Evolutionary conservation across 92 coral and sea anemone species (phyloP).

Genomic region (Phenganax subtilis): DNA sequence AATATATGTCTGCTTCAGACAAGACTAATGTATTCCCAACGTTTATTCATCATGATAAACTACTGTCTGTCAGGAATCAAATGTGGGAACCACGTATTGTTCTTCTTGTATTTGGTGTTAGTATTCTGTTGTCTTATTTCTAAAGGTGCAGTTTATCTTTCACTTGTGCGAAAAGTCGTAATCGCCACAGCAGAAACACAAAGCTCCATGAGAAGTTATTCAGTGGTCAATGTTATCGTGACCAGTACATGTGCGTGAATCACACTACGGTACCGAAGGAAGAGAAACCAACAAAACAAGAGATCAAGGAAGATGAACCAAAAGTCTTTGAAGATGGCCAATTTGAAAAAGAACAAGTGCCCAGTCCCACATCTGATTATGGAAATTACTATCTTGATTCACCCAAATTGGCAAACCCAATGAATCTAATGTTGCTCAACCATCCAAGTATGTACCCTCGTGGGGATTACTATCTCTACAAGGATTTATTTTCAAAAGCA

Average conservation of each 20-base stretch:
- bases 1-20: too few species aligned
- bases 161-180: constrained; percentile 55
- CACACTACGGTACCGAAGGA: constrained; percentile 23
- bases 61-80: too few species aligned
- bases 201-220: constrained; percentile 44
- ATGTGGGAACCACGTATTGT: too few species aligned
- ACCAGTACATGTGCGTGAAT: constrained; percentile 41
- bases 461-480: constrained; percentile 31
- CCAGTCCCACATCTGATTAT: constrained; percentile 36
- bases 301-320: constrained; percentile 3
- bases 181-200: constrained; percentile 47
- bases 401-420: constrained; percentile 29
- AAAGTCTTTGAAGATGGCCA: constrained; percentile 15
- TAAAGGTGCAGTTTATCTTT: constrained; percentile 40
- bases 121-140: not conserved
- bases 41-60: too few species aligned
- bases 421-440: constrained; percentile 37
- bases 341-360: constrained; percentile 26
- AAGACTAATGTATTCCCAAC: too few species aligned
- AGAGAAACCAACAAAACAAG: constrained; percentile 27
- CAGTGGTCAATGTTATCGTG: constrained; percentile 37
- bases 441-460: constrained; percentile 35
- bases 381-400: constrained; percentile 34
- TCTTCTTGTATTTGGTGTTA: too few species aligned
- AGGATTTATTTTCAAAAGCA: constrained; percentile 36